A percentile compares a stretch with the other conserved stretches of the same genome.
These are phyloP conservation scores for Thymelicus lineola DNA, from an alignment of 2,888 invertebrate species.

Conservation along the genomic window DNA sequence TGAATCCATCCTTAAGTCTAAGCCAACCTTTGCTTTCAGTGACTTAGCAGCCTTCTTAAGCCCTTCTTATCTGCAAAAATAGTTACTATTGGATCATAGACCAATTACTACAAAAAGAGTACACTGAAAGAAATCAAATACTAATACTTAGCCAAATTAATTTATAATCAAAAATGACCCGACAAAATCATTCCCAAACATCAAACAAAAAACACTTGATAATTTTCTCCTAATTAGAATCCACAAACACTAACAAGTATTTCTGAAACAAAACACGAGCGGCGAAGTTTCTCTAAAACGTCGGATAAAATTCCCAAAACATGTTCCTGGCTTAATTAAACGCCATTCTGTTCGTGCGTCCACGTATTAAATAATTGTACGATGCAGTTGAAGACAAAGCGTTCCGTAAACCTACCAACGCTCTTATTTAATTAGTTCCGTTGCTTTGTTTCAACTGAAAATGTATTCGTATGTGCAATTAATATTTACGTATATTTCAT, in stretches of 20 bases:
- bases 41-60: no score
- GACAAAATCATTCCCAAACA: no score
- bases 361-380: constrained; percentile 53
- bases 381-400: constrained; percentile 47
- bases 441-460: constrained; percentile 41
- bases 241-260: constrained; percentile 23
- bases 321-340: constrained; percentile 57
- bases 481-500: constrained; percentile 26
- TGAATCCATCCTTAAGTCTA: no score
- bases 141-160: no score
- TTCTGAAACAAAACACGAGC: not conserved
- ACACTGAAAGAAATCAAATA: no score
- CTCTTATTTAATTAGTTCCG: constrained; percentile 30
- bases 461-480: constrained; percentile 32
- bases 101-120: no score
- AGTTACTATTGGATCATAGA: no score
- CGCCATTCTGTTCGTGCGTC: constrained; percentile 58
- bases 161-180: no score
- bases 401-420: constrained; percentile 37
- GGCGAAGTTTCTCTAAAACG: constrained; percentile 36
- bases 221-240: constrained; percentile 32
- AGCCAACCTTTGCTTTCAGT: no score
- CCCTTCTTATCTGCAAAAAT: no score
- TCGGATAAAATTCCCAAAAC: constrained; percentile 51
- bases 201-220: constrained; percentile 12